Conservation (phyloP, 2,888 invertebrate species). For the Eupithecia exiguata region DNA sequence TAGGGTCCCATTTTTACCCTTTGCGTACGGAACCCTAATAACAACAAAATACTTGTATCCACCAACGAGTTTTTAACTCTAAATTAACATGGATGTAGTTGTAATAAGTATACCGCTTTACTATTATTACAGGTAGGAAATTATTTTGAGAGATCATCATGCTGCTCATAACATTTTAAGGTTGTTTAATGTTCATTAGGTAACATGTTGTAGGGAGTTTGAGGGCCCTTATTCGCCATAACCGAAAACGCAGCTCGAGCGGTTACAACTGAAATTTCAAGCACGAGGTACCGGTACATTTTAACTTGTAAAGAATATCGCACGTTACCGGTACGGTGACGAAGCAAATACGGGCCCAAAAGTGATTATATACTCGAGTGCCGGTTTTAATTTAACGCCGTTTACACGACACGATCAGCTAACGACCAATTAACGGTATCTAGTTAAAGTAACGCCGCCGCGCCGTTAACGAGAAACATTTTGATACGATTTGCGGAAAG, state of each 20-base stretch:
- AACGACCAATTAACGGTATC: conserved; percentile 60
- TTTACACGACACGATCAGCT: conserved; percentile 52
- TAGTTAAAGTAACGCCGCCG: conserved; percentile 47
- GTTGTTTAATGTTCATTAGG: conserved; percentile 16
- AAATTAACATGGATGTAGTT: not conserved
- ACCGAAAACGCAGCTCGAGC: not conserved
- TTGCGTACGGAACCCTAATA: too few relatives aligned
- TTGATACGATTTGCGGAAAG: conserved; percentile 22
- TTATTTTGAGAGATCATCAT: not conserved
- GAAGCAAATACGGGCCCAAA: conserved; percentile 31
- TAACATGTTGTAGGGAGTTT: not conserved
- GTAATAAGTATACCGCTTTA: conserved; percentile 9
- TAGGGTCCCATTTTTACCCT: too few relatives aligned
- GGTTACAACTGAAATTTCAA: not conserved
- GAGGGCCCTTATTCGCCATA: not conserved
- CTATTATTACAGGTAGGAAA: conserved; percentile 6
- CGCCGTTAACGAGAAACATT: conserved; percentile 29
- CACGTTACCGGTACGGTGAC: not conserved
- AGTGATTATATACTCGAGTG: conserved; percentile 58
- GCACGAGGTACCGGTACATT: not conserved
- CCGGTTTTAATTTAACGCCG: conserved; percentile 64
- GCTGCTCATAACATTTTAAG: not conserved
- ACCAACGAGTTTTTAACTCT: not conserved
- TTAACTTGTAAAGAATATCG: not conserved
- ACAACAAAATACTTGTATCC: too few relatives aligned